Evolutionary conservation across 2,113 vertebrate species (phyloP).

Genomic region (Sceloporus tristichus): DNA sequence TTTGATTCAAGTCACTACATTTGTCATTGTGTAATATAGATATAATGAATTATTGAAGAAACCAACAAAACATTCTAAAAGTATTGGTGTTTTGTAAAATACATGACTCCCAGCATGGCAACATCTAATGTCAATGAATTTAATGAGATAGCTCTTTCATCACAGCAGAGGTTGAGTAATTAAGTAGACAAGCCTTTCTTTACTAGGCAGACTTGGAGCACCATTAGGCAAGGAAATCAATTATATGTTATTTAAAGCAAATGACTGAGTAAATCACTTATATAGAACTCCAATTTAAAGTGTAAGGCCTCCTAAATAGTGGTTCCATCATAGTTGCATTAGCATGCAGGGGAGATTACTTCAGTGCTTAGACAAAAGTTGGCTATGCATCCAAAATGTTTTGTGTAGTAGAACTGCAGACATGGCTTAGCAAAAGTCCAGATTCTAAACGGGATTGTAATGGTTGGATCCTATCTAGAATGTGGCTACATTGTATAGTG

Average conservation of each 20-base stretch:
- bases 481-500: too few species aligned
- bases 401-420: too few species aligned
- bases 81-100: slow-evolving; percentile 17
- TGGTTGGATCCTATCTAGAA: too few species aligned
- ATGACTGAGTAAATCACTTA: slow-evolving; percentile 30
- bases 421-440: too few species aligned
- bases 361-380: not conserved
- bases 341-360: not conserved
- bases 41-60: slow-evolving; percentile 26
- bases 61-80: slow-evolving; percentile 24
- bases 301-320: not conserved
- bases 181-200: slow-evolving; percentile 33
- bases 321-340: not conserved
- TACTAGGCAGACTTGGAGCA: not conserved
- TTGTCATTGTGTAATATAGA: slow-evolving; percentile 19
- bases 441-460: too few species aligned
- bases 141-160: slow-evolving; percentile 22
- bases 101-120: not conserved
- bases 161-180: slow-evolving; percentile 3
- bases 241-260: slow-evolving; percentile 40
- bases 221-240: slow-evolving; percentile 37
- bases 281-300: slow-evolving; percentile 18
- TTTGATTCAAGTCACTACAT: slow-evolving; percentile 33
- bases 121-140: slow-evolving; percentile 32
- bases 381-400: not conserved